A percentile compares a stretch with the other conserved stretches of the same genome.
Conservation (phyloP, 2,888 invertebrate species). For the Petrophora chlorosata region DNA sequence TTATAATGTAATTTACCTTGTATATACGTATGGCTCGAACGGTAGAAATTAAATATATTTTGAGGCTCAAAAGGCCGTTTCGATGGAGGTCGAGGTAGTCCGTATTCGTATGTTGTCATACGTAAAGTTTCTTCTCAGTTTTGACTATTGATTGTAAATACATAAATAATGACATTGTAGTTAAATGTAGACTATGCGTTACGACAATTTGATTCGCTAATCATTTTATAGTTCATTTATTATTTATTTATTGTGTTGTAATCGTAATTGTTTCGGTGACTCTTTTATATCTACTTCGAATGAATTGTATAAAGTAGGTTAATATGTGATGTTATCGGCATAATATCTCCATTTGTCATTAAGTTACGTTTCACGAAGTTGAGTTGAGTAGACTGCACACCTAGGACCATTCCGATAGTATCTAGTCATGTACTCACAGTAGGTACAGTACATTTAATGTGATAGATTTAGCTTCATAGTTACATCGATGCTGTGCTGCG, state of each 20-base stretch:
- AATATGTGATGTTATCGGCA: constrained; percentile 54
- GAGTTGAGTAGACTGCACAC: constrained; percentile 37
- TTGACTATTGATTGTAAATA: constrained; percentile 79
- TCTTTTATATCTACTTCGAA: constrained; percentile 44
- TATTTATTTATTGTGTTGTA: constrained; percentile 47
- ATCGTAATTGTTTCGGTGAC: constrained; percentile 36
- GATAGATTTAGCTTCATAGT: constrained; percentile 61
- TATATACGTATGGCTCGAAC: constrained; percentile 80
- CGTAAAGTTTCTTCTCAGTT: constrained; percentile 65
- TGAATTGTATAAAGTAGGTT: constrained; percentile 82
- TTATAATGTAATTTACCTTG: constrained; percentile 76
- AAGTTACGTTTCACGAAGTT: constrained; percentile 35
- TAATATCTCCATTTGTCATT: constrained; percentile 35
- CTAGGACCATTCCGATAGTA: constrained; percentile 60
- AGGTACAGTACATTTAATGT: constrained; percentile 65
- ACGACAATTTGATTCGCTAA: constrained; percentile 49
- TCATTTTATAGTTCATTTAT: constrained; percentile 49
- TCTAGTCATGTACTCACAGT: constrained; percentile 70
- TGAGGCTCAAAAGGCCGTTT: constrained; percentile 63
- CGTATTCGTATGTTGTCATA: constrained; percentile 68
- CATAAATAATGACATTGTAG: constrained; percentile 62
- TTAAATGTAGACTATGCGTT: constrained; percentile 65
- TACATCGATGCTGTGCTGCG: constrained; percentile 56
- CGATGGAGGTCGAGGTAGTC: constrained; percentile 50
- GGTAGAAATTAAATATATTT: constrained; percentile 69